Base-by-base conservation (phyloP, 2,797 vertebrate genomes). In the Pempheris klunzingeri region DNA sequence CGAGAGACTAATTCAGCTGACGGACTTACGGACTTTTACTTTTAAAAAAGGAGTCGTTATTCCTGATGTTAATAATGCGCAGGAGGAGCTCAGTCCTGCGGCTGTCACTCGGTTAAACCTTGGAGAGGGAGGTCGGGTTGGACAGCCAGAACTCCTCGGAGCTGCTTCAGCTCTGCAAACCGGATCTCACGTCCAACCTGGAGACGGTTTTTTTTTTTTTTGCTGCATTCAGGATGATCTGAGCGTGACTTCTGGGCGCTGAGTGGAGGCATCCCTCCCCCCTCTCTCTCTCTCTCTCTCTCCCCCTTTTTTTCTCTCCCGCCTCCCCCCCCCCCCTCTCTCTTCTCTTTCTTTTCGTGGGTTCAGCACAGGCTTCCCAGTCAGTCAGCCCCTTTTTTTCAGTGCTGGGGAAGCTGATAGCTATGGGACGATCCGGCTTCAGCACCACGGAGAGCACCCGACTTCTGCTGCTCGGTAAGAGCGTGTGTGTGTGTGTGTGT, bases 401-500 rank as follows among this genome's bases (percentile, higher is more conserved):
- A 63, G 84, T 69, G 52, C 74, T 49, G 64, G 80, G 87, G 81
- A 89, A 78, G 73, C 87, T 60, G 66, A 58, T 26, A 58, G 77
- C 71, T 52, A 94, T 94, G 94, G 90, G 92, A 83, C 86, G 73
- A 82, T 81, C 76, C 62, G 74, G 87, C 43, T 93, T 93, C 91
- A 95, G 94, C 71, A 95, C 93, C 94, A 81, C 88, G 93, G 93
- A 94, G 78, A 94, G 93, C 88, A 80, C 79, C 68, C 60, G 90
- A 80, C 81, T 94, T 78, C 87, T 97, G 81, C 87, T 96, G 64
- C 71, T 96, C 32, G 80, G 93, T 80, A 73, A 59, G 28, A 30
- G 66, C 53, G 58, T 39, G 47, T 20, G 36, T 24, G 72, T 52
- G 47, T 22, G 66, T 17, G 61, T 20, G 72, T 14, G 74, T 32